Evolutionary conservation across 2,888 invertebrate genomes (phyloP).

Genomic region (Drosophila suboccidentalis): DNA sequence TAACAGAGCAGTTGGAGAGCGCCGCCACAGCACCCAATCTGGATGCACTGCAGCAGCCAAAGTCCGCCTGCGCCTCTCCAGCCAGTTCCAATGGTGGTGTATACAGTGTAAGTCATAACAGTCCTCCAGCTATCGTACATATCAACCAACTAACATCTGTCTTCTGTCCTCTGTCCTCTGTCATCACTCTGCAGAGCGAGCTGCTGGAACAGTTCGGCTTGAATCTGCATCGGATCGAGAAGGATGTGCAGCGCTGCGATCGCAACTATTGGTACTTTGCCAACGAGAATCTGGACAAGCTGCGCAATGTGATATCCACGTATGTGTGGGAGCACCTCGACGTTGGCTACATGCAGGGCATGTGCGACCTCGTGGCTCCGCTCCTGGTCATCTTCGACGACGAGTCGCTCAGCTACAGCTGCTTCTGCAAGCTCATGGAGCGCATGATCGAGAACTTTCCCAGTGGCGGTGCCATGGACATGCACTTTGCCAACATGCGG

Average conservation of each 20-base stretch:
- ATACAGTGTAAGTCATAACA: slow-evolving; percentile 90
- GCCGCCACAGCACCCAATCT: slow-evolving; percentile 45
- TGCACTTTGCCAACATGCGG: slow-evolving; percentile 98
- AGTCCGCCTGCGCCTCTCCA: slow-evolving; percentile 92
- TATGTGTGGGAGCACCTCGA: slow-evolving; percentile 98
- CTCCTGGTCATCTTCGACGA: slow-evolving; percentile 96
- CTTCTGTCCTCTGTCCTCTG: too few species aligned
- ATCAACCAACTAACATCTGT: background rate
- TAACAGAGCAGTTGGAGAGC: slow-evolving; percentile 87
- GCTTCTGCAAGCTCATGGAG: slow-evolving; percentile 96
- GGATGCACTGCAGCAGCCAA: slow-evolving; percentile 84
- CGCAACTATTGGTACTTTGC: slow-evolving; percentile 97
- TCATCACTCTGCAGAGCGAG: slow-evolving; percentile 88
- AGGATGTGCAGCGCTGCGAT: slow-evolving; percentile 98
- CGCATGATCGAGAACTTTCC: slow-evolving; percentile 97
- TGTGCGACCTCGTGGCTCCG: slow-evolving; percentile 98
- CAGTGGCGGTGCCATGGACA: slow-evolving; percentile 97
- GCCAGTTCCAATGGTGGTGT: slow-evolving; percentile 96
- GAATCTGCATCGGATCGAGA: slow-evolving; percentile 97
- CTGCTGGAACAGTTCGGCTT: slow-evolving; percentile 93
- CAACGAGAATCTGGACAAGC: slow-evolving; percentile 94
- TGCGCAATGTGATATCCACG: slow-evolving; percentile 95
- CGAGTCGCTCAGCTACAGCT: slow-evolving; percentile 95
- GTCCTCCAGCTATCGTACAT: background rate
- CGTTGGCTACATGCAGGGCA: slow-evolving; percentile 98